A percentile compares a stretch with the other conserved stretches of the same genome.
These are phyloP conservation scores for Perizoma flavofasciatum DNA, from an alignment of 2,888 invertebrate species.

Conservation along the genomic window DNA sequence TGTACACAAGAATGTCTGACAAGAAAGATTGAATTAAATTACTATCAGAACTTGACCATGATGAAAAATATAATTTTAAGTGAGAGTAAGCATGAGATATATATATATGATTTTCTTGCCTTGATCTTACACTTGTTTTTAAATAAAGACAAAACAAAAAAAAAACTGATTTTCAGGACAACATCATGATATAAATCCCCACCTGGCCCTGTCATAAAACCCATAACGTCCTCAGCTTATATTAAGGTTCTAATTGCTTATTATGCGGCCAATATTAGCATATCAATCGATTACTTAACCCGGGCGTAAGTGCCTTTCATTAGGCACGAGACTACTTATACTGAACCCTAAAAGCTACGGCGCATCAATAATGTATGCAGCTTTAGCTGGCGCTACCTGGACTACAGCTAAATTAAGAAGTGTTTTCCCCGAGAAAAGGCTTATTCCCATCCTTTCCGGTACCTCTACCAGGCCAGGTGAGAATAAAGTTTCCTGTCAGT, in stretches of 20 bases:
- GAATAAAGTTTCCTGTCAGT: too few relatives aligned
- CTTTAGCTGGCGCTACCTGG: conserved; percentile 4
- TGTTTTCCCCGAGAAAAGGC: too few relatives aligned
- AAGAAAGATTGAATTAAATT: too few relatives aligned
- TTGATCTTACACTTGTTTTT: too few relatives aligned
- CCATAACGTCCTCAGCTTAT: conserved; percentile 22
- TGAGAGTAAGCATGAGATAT: too few relatives aligned
- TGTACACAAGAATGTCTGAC: not conserved
- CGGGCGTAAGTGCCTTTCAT: conserved; percentile 37
- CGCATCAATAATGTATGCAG: conserved; percentile 16
- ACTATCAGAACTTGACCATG: too few relatives aligned
- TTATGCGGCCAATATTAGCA: conserved; percentile 47
- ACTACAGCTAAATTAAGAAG: conserved; percentile 18
- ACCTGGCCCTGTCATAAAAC: conserved; percentile 15
- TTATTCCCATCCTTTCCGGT: too few relatives aligned
- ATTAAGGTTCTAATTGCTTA: conserved; percentile 44
- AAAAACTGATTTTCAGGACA: too few relatives aligned
- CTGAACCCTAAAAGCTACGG: conserved; percentile 23
- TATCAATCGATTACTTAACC: conserved; percentile 45
- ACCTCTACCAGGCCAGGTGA: too few relatives aligned
- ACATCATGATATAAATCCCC: conserved; percentile 1
- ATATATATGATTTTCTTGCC: too few relatives aligned
- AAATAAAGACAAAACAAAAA: too few relatives aligned
- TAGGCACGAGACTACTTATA: conserved; percentile 27
- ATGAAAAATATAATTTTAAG: too few relatives aligned